Conservation (phyloP, 1,140 invertebrate genomes). For the Listronotus oregonensis region DNA sequence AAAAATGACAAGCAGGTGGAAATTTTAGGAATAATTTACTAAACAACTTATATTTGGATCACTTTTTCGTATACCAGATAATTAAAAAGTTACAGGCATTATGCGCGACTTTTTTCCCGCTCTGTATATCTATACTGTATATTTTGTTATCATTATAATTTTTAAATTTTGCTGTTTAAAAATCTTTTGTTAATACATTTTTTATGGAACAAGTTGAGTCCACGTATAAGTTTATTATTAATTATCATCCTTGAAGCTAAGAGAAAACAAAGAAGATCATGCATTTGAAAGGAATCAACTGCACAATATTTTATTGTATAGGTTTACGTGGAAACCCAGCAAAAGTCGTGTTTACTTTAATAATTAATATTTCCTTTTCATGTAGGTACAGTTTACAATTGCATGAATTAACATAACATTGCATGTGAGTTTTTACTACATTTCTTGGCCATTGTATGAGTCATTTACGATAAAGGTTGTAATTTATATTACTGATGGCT, state of each 20-base stretch:
- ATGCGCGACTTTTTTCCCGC: too few relatives aligned
- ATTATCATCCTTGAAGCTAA: constrained; percentile 10
- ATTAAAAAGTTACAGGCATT: too few relatives aligned
- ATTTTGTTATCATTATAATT: too few relatives aligned
- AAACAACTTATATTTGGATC: too few relatives aligned
- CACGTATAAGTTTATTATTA: constrained; percentile 1
- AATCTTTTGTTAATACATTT: too few relatives aligned
- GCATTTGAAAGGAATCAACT: constrained; percentile 14
- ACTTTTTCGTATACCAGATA: too few relatives aligned
- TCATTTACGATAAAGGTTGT: constrained; percentile 16
- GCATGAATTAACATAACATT: constrained; percentile 18
- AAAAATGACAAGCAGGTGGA: too few relatives aligned
- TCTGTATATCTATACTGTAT: too few relatives aligned
- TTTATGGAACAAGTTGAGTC: too few relatives aligned
- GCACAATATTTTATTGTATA: constrained; percentile 16
- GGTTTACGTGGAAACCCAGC: constrained; percentile 11
- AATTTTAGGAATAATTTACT: too few relatives aligned
- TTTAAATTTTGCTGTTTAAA: too few relatives aligned
- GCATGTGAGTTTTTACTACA: constrained; percentile 17
- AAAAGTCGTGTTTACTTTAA: constrained; percentile 14
- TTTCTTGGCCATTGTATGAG: constrained; percentile 9
- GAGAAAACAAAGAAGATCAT: constrained; percentile 14
- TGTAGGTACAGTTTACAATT: constrained; percentile 19
- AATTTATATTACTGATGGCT: constrained; percentile 4
- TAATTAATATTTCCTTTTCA: constrained; percentile 22